Evolutionary conservation across 2,113 vertebrate genomes (phyloP).

Genomic region (human): DNA sequence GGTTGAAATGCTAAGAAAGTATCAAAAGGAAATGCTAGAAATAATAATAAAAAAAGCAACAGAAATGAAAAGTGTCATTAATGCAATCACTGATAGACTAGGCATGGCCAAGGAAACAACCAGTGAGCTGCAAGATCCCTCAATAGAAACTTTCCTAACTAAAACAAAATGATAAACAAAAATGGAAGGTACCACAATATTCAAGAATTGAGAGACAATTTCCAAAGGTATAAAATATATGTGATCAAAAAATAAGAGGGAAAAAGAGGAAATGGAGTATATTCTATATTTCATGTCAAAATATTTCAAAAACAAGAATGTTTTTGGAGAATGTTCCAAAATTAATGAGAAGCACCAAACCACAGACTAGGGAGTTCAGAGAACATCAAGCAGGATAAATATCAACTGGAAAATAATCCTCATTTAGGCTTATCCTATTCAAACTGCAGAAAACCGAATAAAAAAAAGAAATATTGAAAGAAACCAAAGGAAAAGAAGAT

Average conservation of each 20-base stretch:
- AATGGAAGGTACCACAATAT: not conserved
- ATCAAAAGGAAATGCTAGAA: not conserved
- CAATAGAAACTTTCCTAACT: no score
- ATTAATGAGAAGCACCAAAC: no score
- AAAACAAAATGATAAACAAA: no score
- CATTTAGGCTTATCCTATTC: not conserved
- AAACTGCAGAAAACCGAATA: not conserved
- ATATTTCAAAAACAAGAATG: not conserved
- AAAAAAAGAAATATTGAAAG: not conserved
- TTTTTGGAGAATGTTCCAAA: no score
- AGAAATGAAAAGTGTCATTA: not conserved
- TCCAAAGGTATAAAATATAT: not conserved
- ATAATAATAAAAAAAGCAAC: not conserved
- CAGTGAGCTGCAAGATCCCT: no score
- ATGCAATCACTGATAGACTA: no score
- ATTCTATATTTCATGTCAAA: not conserved
- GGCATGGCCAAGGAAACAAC: no score
- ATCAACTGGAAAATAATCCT: no score
- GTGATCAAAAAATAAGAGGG: not conserved
- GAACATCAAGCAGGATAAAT: not conserved
- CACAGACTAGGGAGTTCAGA: not conserved
- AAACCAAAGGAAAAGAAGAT: not conserved
- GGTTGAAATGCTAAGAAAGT: not conserved
- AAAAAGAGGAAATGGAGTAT: not conserved
- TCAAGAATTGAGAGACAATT: not conserved